Evolutionary conservation across 2,113 vertebrate genomes (phyloP), one percentile per base, ranked within the genome.

Genomic region (Platanista minor): DNA sequence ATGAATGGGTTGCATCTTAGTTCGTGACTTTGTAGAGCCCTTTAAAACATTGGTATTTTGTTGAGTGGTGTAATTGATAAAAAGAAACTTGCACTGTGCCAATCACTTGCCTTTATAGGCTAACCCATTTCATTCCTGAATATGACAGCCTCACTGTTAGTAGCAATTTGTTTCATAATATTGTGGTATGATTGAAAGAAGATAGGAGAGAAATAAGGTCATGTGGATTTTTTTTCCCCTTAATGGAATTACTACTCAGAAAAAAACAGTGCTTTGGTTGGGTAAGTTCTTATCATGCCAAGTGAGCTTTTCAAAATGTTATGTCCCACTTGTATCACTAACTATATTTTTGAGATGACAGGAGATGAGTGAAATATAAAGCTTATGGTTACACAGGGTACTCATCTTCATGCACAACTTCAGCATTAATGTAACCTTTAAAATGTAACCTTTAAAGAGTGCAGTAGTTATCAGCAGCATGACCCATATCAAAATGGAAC

Each of bases 361-460:
- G 91, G 95, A 75, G 52, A 93, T 94, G 91, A 97, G 96, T 90
- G 95, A 95, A 95, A 95, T 80, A 82, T 87, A 94, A 91, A 93
- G 67, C 82, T 59, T 91, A 39, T 84, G 69, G 91, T 95, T 96
- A 80, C 46, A 84, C 86, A 81, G 91, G 69, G 83, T 85, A 54
- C 91, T 97, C 94, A 95, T 98, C 97, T 94, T 95, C 95, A 97
- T 94, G 93, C 83, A 97, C 80, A 97, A 87, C 95, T 94, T 96
- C 94, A 91, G 83, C 91, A 91, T 91, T 95, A 96, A 96, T 91
- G 74, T 94, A 98, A 98, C 97, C 97, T 98, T 98, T 97, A 96
- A 95, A 96, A 97, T 90, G 84, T 95, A 95, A 97, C 97, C 98
- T 98, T 97, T 97, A 96, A 95, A 97, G 95, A 96, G 93, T 2